Base-by-base conservation (phyloP, 2,113 vertebrate species). In the Serinus canaria region DNA sequence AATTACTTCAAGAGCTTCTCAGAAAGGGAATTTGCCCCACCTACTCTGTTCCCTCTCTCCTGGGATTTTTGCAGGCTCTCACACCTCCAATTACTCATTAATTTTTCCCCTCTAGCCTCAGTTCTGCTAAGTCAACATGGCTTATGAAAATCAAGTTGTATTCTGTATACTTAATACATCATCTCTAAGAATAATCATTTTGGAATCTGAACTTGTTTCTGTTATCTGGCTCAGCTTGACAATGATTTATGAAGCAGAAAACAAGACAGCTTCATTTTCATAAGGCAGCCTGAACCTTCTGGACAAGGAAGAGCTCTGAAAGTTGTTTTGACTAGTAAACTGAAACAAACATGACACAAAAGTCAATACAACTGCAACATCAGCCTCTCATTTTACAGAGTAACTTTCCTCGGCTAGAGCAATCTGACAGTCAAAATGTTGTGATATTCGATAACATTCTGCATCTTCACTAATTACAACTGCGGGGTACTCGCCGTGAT, bases 191-290 rank as follows among this genome's bases (percentile, higher is more conserved):
- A 97, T 98, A 97, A 98, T 98, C 97, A 97, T 96, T 97, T 94
- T 94, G 95, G 97, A 98, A 98, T 98, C 98, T 97, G 97, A 97
- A 98, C 98, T 97, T 97, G 96, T 97, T 98, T 98, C 97, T 97
- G 94, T 97, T 97, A 96, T 97, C 97, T 97, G 94, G 95, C 97
- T 92, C 86, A 21, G 81, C 96, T 91, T 98, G 98, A 98, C 98
- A 98, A 98, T 98, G 98, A 98, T 98, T 98, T 98, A 98, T 98
- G 98, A 98, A 97, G 96, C 97, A 97, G 97, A 97, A 98, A 98
- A 98, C 97, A 97, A 98, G 98, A 97, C 97, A 97, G 97, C 97
- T 98, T 98, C 97, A 98, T 98, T 98, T 98, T 98, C 98, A 98
- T 98, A 98, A 98, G 96, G 97, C 97, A 96, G 97, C 96, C 47